These are phyloP conservation scores for Ypsolopha scabrella DNA, from an alignment of 2,888 invertebrate species.

Conservation along the genomic window DNA sequence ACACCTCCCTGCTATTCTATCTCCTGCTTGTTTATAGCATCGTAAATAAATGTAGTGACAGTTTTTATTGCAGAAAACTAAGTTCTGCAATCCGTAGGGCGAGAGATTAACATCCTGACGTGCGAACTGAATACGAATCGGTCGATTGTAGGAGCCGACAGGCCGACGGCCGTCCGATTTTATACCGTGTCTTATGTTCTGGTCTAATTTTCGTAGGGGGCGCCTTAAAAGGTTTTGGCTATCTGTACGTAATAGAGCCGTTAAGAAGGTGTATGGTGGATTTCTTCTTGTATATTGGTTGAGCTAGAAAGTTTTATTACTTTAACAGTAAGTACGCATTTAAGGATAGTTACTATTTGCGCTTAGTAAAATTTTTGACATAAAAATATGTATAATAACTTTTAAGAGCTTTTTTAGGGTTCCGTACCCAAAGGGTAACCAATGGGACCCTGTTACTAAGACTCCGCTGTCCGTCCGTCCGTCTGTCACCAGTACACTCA, in stretches of 20 bases:
- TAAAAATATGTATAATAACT: no score
- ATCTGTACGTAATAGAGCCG: not conserved
- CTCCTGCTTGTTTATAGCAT: conserved; percentile 52
- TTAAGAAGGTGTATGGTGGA: no score
- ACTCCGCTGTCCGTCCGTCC: no score
- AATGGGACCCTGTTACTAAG: no score
- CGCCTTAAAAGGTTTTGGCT: conserved; percentile 1
- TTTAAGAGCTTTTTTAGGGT: no score
- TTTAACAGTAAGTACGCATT: no score
- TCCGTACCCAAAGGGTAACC: no score
- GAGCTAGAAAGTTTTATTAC: no score
- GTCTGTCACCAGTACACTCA: no score
- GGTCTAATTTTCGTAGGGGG: not conserved
- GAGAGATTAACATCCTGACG: conserved; percentile 45
- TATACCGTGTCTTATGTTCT: conserved; percentile 11
- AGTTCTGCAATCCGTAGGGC: conserved; percentile 38
- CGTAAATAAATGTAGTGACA: conserved; percentile 59
- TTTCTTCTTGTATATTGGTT: no score
- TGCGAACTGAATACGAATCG: conserved; percentile 43
- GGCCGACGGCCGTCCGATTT: conserved; percentile 17
- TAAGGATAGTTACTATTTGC: no score
- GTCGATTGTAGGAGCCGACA: conserved; percentile 11
- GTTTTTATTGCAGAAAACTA: conserved; percentile 54
- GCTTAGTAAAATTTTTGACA: no score
- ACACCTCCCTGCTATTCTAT: conserved; percentile 19